phyloP scores from a whole-genome alignment of 2,888 invertebrate species.

The Alitta virens region DNA sequence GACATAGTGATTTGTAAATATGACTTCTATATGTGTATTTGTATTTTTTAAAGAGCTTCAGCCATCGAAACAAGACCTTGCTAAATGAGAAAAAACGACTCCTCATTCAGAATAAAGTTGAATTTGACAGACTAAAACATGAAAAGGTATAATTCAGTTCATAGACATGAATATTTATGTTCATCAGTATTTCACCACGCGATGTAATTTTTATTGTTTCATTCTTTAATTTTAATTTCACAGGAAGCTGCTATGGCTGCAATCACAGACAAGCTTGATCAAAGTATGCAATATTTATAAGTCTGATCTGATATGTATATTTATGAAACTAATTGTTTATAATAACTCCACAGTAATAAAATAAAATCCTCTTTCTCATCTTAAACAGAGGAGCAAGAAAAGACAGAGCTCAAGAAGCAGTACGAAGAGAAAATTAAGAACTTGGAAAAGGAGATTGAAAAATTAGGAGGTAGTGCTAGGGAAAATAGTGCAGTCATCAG shows the following conservation, averaged over 20 bases:
- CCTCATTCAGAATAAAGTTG: slow-evolving; percentile 43
- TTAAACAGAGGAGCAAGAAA: background rate
- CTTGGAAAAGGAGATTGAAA: background rate
- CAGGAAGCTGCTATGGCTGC: slow-evolving; percentile 1
- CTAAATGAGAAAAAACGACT: slow-evolving; percentile 49
- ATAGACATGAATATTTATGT: too few relatives aligned
- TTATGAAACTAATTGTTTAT: background rate
- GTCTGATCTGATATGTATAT: too few relatives aligned
- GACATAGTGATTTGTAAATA: too few relatives aligned
- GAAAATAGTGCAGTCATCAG: background rate
- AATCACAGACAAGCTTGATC: background rate
- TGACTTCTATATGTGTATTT: too few relatives aligned
- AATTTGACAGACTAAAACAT: slow-evolving; percentile 43
- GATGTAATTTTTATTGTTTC: too few relatives aligned
- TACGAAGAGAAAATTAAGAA: background rate
- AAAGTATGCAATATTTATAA: too few relatives aligned
- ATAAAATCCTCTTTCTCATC: background rate
- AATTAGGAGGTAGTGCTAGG: background rate
- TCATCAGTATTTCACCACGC: too few relatives aligned
- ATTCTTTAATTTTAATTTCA: background rate
- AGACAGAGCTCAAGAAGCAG: background rate
- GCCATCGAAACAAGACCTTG: slow-evolving; percentile 43
- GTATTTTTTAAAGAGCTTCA: slow-evolving; percentile 41
- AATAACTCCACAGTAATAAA: background rate
- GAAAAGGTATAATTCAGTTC: slow-evolving; percentile 47